Evolutionary conservation across 1,140 invertebrate genomes (phyloP), one percentile per base, ranked within the genome.

Genomic region (Melanaphis sacchari): DNA sequence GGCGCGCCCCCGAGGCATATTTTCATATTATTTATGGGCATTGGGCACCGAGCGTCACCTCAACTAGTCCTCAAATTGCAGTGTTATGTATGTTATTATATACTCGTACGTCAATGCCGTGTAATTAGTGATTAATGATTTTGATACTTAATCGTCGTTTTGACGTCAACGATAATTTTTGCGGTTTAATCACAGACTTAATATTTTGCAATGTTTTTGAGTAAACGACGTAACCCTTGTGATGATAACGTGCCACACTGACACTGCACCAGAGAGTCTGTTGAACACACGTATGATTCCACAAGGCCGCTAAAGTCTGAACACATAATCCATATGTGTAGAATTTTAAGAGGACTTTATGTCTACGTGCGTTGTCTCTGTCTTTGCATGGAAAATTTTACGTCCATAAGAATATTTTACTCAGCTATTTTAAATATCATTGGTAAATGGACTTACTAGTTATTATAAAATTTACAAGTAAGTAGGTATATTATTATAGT

Each of bases 151-250:
- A 76, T 76, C 31, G 59, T 36, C 59, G 59, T 5, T 76, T 76
- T n/a, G 31, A 76, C 59, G 59, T 76, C 59, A n/a, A 76, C 59
- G 31, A 76, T 76, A 15, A 15, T 76, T 76, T 76, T 76, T 15
- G n/a, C n/a, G 5, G 31, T 76, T 18, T 31, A 76, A 76, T 76
- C 24, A n/a, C 59, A n/a, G 59, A n/a, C 15, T 76, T 76, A 18
- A n/a, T 76, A 76, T 76, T 76, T 76, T 76, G 59, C 59, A 76
- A 76, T n/a, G 59, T 76, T 76, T 76, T 76, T n/a, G 59, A 76
- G n/a, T 76, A n/a, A 76, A 21, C 26, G 52, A 31, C n/a, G n/a
- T 76, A 76, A 76, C 59, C 59, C 59, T 76, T n/a, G n/a, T 76
- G 22, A n/a, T 6, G 59, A n/a, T n/a, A n/a, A n/a, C 15, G 59